Percentiles rank a stretch among this genome's conserved stretches.
phyloP scores from a whole-genome alignment of 2,888 invertebrate genomes.

The Beris chalybata region DNA sequence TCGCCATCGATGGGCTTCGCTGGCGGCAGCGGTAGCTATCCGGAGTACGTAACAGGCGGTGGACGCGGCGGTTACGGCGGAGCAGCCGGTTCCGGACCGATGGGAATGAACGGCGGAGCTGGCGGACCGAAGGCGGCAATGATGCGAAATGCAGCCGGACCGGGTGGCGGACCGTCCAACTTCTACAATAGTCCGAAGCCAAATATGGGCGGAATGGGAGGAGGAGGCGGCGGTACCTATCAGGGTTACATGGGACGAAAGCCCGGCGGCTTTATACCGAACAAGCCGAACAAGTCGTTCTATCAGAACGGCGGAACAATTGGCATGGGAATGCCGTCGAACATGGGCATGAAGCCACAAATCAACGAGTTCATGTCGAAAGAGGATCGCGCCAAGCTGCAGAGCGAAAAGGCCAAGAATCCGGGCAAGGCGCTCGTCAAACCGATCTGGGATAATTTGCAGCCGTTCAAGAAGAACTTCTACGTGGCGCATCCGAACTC shows the following conservation, averaged over 20 bases:
- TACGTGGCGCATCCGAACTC: constrained; percentile 81
- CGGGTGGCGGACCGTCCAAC: neutral
- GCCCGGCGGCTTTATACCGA: neutral
- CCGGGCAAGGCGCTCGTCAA: constrained; percentile 73
- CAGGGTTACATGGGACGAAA: constrained; percentile 5
- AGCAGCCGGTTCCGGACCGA: neutral
- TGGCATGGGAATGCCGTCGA: neutral
- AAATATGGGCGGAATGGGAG: neutral
- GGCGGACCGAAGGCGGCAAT: neutral
- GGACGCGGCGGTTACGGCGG: constrained; percentile 7
- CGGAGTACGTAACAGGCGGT: neutral
- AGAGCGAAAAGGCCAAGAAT: constrained; percentile 69
- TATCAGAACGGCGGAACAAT: constrained; percentile 12
- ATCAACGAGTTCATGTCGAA: constrained; percentile 45
- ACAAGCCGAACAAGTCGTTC: constrained; percentile 16
- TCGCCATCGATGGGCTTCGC: neutral
- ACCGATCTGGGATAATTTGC: constrained; percentile 83
- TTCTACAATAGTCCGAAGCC: neutral
- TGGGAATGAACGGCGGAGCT: neutral
- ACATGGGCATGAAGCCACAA: neutral
- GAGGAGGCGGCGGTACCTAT: neutral
- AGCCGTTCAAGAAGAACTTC: constrained; percentile 89
- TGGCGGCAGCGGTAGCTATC: neutral
- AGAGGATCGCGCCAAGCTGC: constrained; percentile 60
- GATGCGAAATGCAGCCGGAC: constrained; percentile 6